phyloP scores from a whole-genome alignment of 2,797 vertebrate species.

The Odontamblyopus lacepedii region DNA sequence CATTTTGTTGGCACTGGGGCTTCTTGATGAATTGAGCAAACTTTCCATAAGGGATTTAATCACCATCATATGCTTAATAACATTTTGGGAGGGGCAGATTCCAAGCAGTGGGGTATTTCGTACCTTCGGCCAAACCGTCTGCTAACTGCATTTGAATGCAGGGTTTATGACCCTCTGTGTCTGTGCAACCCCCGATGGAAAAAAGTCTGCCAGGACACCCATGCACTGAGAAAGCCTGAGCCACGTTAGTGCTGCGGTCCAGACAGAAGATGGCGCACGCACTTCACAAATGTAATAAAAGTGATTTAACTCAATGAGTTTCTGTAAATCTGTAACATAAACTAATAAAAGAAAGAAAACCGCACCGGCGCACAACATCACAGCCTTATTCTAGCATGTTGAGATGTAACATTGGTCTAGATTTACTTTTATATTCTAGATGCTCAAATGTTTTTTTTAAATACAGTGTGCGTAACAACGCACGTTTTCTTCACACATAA shows the following conservation, averaged over 20 bases:
- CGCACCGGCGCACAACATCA: background rate
- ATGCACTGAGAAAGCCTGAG: background rate
- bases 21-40: background rate
- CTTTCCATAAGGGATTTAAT: background rate
- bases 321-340: too few relatives aligned
- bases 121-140: background rate
- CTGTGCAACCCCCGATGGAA: background rate
- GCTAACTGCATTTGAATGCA: background rate
- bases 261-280: slow-evolving; percentile 79
- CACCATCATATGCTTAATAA: background rate
- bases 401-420: background rate
- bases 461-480: background rate
- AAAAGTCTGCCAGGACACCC: background rate
- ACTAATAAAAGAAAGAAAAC: background rate
- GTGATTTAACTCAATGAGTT: background rate
- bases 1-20: too few relatives aligned
- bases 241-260: slow-evolving; percentile 58
- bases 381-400: background rate
- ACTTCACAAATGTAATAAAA: slow-evolving; percentile 17
- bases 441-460: background rate
- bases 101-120: background rate
- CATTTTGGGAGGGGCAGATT: background rate
- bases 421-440: background rate
- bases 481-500: slow-evolving; percentile 14
- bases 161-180: background rate